Percentiles rank a stretch among this genome's conserved stretches.
Evolutionary conservation across 2,113 vertebrate genomes (phyloP).

Genomic region (Numida meleagris): DNA sequence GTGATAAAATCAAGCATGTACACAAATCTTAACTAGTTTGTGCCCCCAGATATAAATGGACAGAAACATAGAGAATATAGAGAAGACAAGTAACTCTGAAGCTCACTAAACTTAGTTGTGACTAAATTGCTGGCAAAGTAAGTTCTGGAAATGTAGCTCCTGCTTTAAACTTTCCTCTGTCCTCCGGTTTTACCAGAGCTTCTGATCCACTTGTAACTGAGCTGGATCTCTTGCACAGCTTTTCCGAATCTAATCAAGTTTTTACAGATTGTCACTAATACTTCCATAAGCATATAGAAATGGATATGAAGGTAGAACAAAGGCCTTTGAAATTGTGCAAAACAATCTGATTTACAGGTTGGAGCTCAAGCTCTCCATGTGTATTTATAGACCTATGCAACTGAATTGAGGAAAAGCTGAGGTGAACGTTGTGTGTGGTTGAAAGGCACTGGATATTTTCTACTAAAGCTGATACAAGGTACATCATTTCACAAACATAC

Average conservation of each 20-base stretch:
- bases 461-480: neutral
- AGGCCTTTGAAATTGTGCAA: neutral
- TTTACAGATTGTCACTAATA: neutral
- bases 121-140: neutral
- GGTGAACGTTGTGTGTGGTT: neutral
- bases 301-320: neutral
- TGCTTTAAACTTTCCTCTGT: neutral
- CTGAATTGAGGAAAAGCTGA: accelerated
- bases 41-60: neutral
- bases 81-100: neutral
- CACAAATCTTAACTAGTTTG: neutral
- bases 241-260: neutral
- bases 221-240: neutral
- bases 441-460: neutral
- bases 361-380: neutral
- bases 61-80: neutral
- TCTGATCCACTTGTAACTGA: neutral
- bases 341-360: neutral
- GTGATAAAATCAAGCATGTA: neutral
- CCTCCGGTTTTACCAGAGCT: neutral
- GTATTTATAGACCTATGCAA: neutral
- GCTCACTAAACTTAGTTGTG: neutral
- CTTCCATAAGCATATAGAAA: neutral
- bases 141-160: neutral
- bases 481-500: neutral